A percentile compares a stretch with the other conserved stretches of the same genome.
phyloP scores from a whole-genome alignment of 37 sponge, comb jelly and placozoan genomes.

The Halichondria panicea region DNA sequence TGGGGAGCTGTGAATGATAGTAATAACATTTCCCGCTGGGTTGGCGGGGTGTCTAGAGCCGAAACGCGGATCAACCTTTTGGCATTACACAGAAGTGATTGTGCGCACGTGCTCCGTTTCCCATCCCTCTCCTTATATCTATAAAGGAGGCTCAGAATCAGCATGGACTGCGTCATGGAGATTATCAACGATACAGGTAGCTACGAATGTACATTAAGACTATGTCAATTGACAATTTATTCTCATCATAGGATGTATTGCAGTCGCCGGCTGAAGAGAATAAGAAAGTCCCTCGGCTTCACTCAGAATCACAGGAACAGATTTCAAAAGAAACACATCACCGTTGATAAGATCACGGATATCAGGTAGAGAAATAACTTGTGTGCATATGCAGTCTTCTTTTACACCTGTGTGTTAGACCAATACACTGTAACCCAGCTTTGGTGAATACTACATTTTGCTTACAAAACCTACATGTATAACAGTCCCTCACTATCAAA shows the following conservation, averaged over 20 bases:
- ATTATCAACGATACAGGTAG: constrained; percentile 92
- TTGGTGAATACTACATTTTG: no score
- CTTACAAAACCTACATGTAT: no score
- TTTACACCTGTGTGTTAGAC: no score
- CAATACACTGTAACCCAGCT: no score
- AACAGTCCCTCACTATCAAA: no score
- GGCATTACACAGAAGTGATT: no score
- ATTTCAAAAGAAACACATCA: constrained; percentile 71
- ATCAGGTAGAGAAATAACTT: constrained; percentile 37
- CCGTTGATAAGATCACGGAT: constrained; percentile 70
- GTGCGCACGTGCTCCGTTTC: no score
- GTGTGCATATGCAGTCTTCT: not conserved
- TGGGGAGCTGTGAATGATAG: no score
- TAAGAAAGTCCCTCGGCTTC: constrained; percentile 77
- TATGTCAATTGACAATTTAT: not conserved
- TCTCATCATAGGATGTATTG: constrained; percentile 77
- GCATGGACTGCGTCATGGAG: constrained; percentile 94
- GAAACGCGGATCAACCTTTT: no score
- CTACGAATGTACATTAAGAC: not conserved
- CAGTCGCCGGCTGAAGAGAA: constrained; percentile 72
- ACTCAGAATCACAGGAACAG: constrained; percentile 68
- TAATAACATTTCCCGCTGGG: no score
- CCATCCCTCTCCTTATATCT: constrained; percentile 15
- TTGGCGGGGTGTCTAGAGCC: no score
- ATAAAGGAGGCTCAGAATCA: constrained; percentile 89